phyloP scores from a whole-genome alignment of 2,888 invertebrate species.

The Harmothoe impar region DNA sequence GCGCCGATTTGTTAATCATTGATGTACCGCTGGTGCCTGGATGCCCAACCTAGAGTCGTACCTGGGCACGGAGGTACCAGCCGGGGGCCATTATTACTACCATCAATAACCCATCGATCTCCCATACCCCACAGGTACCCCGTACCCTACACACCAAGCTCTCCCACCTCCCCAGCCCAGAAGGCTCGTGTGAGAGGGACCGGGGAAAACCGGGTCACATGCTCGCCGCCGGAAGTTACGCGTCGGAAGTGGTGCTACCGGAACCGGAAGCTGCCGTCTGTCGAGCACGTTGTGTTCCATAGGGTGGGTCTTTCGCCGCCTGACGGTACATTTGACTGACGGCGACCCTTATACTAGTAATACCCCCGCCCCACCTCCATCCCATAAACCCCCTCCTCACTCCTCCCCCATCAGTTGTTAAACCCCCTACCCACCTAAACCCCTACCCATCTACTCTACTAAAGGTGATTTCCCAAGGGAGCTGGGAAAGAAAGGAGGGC shows the following conservation, averaged over 20 bases:
- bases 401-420: background rate
- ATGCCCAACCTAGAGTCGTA: background rate
- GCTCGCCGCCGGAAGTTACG: background rate
- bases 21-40: conserved; percentile 5
- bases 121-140: too few relatives aligned
- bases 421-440: background rate
- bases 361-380: background rate
- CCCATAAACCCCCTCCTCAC: background rate
- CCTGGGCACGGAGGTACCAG: background rate
- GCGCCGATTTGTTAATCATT: background rate
- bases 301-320: background rate
- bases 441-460: background rate
- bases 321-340: background rate
- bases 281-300: background rate
- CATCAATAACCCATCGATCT: conserved; percentile 13
- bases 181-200: background rate
- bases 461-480: background rate
- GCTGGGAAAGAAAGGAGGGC: background rate
- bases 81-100: background rate
- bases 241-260: conserved; percentile 2
- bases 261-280: background rate
- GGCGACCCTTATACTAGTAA: background rate
- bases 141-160: background rate
- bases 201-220: background rate
- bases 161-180: background rate